phyloP scores from a whole-genome alignment of 2,113 vertebrate genomes.

The Arothron firmamentum region DNA sequence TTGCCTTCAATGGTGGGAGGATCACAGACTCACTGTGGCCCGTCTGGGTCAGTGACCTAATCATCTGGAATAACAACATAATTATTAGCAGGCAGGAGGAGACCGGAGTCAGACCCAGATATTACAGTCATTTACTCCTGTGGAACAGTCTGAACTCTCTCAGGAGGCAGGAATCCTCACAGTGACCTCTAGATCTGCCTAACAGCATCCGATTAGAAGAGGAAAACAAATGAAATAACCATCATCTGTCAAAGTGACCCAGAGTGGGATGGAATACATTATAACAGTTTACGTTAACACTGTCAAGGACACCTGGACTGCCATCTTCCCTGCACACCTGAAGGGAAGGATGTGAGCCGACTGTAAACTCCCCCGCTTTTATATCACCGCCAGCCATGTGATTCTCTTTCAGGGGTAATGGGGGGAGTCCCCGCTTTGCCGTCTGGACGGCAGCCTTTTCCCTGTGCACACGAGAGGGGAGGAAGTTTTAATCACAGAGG shows the following conservation, averaged over 20 bases:
- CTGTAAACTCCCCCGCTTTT: conserved; percentile 49
- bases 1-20: not conserved
- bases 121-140: conserved; percentile 23
- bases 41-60: conserved; percentile 11
- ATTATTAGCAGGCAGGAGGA: conserved; percentile 36
- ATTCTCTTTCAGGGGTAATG: conserved; percentile 51
- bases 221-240: conserved; percentile 14
- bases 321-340: not conserved
- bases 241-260: conserved; percentile 13
- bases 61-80: conserved; percentile 38
- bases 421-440: conserved; percentile 43
- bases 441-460: conserved; percentile 65
- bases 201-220: conserved; percentile 12
- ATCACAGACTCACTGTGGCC: conserved; percentile 13
- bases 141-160: not conserved
- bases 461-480: conserved; percentile 4
- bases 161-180: conserved; percentile 2
- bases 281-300: not conserved
- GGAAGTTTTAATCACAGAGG: conserved; percentile 60
- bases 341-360: conserved; percentile 28
- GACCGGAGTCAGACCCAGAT: conserved; percentile 10
- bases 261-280: no score
- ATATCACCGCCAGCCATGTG: conserved; percentile 66
- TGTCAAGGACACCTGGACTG: no score
- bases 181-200: conserved; percentile 11